Evolutionary conservation across 2,888 invertebrate genomes (phyloP).

Genomic region (Cynaeus angustus): DNA sequence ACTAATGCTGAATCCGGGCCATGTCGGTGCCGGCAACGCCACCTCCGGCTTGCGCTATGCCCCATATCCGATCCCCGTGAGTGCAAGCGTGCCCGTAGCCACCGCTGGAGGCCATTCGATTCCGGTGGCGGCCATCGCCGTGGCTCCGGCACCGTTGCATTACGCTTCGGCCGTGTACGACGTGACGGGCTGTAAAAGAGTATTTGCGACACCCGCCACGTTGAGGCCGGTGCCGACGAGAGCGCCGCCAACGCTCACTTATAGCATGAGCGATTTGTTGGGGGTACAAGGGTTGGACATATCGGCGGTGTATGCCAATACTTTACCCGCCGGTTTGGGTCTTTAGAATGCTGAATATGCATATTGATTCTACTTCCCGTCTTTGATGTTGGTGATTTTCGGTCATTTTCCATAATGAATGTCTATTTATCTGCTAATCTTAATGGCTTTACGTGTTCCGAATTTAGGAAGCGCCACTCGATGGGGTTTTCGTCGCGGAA

Average conservation of each 20-base stretch:
- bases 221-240: conserved; percentile 72
- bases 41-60: conserved; percentile 77
- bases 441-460: conserved; percentile 24
- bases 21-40: conserved; percentile 70
- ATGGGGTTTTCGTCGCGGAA: conserved; percentile 11
- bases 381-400: conserved; percentile 28
- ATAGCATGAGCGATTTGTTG: conserved; percentile 82
- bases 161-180: conserved; percentile 72
- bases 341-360: conserved; percentile 72
- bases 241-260: conserved; percentile 76
- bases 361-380: conserved; percentile 15
- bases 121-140: conserved; percentile 67
- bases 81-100: conserved; percentile 59
- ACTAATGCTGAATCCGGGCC: conserved; percentile 85
- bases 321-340: conserved; percentile 80
- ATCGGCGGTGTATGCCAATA: conserved; percentile 82
- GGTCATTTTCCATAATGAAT: conserved; percentile 30
- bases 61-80: conserved; percentile 73
- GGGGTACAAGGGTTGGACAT: conserved; percentile 81
- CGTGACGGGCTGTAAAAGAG: conserved; percentile 73
- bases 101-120: conserved; percentile 61
- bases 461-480: conserved; percentile 10
- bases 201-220: conserved; percentile 71
- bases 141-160: conserved; percentile 68
- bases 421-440: conserved; percentile 35